A percentile compares a stretch with the other conserved stretches of the same genome.
These are phyloP conservation scores for Monopterus albus DNA, from an alignment of 2,113 vertebrate genomes.

Conservation along the genomic window DNA sequence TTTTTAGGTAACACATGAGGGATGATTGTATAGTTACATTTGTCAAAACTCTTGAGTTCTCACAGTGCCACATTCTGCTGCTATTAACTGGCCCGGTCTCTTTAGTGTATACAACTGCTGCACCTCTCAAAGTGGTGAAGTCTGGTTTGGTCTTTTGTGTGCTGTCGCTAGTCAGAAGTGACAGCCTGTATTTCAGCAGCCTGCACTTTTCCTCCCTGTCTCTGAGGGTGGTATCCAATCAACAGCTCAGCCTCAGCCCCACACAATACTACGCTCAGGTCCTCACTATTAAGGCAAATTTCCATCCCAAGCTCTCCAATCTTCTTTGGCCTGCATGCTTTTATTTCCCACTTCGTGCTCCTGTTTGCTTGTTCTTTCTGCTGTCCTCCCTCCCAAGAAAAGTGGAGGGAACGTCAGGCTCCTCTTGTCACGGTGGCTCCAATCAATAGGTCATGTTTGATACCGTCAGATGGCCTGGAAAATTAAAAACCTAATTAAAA, in stretches of 20 bases:
- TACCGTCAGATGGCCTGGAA: slow-evolving; percentile 99
- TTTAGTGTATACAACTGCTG: slow-evolving; percentile 40
- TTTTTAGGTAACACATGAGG: neutral
- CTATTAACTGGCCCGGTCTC: slow-evolving; percentile 19
- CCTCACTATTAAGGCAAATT: slow-evolving; percentile 75
- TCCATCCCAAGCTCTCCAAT: slow-evolving; percentile 75
- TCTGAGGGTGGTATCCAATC: slow-evolving; percentile 81
- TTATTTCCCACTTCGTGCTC: slow-evolving; percentile 58
- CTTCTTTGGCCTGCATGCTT: slow-evolving; percentile 70
- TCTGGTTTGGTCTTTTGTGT: slow-evolving; percentile 64
- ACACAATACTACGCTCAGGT: slow-evolving; percentile 70
- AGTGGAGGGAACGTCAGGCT: slow-evolving; percentile 56
- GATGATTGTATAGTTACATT: slow-evolving; percentile 1
- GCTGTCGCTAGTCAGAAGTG: slow-evolving; percentile 66
- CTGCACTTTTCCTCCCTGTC: slow-evolving; percentile 71
- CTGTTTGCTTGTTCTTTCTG: slow-evolving; percentile 58
- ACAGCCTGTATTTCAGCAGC: slow-evolving; percentile 75
- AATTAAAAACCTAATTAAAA: slow-evolving; percentile 99
- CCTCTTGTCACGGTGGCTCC: slow-evolving; percentile 89
- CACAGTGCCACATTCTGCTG: slow-evolving; percentile 7
- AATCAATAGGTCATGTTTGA: slow-evolving; percentile 99
- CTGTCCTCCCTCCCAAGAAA: slow-evolving; percentile 68
- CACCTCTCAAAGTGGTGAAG: slow-evolving; percentile 43
- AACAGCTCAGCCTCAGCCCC: slow-evolving; percentile 46
- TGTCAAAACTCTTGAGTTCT: slow-evolving; percentile 16